phyloP scores from a whole-genome alignment of 2,797 vertebrate genomes.

The Sebastes umbrosus region DNA sequence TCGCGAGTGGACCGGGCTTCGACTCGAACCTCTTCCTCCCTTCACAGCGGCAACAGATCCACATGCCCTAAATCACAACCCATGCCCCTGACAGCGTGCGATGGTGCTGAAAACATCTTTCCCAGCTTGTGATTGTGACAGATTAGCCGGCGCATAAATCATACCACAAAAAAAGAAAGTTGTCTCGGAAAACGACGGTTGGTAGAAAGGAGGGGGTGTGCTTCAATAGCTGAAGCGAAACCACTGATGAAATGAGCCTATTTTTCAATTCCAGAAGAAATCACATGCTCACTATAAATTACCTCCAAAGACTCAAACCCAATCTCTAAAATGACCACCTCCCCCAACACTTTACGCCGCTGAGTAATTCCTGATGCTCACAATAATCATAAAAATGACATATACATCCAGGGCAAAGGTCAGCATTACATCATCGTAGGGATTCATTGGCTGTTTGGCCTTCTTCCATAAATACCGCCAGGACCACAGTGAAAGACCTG shows the following conservation, averaged over 20 bases:
- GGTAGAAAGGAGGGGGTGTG: neutral
- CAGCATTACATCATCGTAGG: conserved; percentile 48
- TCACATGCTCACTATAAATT: conserved; percentile 45
- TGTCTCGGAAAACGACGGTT: neutral
- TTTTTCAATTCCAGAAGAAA: conserved; percentile 26
- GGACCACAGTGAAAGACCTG: conserved; percentile 26
- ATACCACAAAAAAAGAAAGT: conserved; percentile 13
- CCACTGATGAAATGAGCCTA: neutral
- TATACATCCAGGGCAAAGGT: conserved; percentile 48
- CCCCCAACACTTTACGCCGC: conserved; percentile 6
- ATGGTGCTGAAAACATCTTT: conserved; percentile 75
- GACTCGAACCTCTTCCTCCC: conserved; percentile 48
- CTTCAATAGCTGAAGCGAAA: neutral
- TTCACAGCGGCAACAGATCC: conserved; percentile 51
- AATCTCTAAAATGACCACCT: conserved; percentile 48
- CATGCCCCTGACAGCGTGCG: conserved; percentile 62
- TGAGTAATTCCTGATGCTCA: conserved; percentile 26
- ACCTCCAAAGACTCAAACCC: conserved; percentile 29
- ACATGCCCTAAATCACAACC: conserved; percentile 67
- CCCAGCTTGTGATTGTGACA: conserved; percentile 68
- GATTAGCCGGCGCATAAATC: conserved; percentile 74
- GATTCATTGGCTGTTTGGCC: conserved; percentile 36
- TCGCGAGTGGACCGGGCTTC: conserved; percentile 28
- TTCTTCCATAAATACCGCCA: conserved; percentile 49
- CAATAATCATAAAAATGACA: conserved; percentile 63